Percentiles rank a stretch among this genome's conserved stretches.
These are phyloP conservation scores for Pseudeuparius sepicola DNA, from an alignment of 2,888 invertebrate species.

Conservation along the genomic window DNA sequence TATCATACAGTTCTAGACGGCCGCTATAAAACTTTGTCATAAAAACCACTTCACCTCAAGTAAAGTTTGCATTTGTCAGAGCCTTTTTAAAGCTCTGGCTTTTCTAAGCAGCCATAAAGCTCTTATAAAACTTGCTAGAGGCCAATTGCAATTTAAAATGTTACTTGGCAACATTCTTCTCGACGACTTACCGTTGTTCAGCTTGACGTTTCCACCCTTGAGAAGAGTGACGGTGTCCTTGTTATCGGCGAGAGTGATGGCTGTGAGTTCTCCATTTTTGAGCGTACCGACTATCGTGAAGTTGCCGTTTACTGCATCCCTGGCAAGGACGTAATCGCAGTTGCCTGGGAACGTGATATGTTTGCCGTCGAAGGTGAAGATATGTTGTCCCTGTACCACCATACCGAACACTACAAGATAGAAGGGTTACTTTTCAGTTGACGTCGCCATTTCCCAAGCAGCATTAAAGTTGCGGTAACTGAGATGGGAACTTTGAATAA, in stretches of 20 bases:
- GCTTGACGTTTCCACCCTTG: constrained; percentile 47
- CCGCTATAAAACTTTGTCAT: no score
- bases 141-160: no score
- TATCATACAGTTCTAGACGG: no score
- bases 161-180: neutral
- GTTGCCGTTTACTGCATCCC: constrained; percentile 77
- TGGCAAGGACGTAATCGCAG: constrained; percentile 76
- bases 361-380: constrained; percentile 81
- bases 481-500: no score
- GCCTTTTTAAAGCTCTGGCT: no score
- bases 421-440: neutral
- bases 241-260: constrained; percentile 60
- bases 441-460: no score
- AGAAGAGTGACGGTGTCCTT: constrained; percentile 48
- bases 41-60: no score
- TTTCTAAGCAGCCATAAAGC: no score
- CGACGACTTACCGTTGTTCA: constrained; percentile 42
- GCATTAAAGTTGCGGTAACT: no score
- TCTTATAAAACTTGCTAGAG: no score
- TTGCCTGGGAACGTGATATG: constrained; percentile 70
- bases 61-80: no score
- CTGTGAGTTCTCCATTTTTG: constrained; percentile 55
- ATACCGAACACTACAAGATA: constrained; percentile 52
- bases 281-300: constrained; percentile 72
- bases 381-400: constrained; percentile 69